Conservation (phyloP, 2,113 vertebrate genomes). For the Dendrocopos noguchii region DNA sequence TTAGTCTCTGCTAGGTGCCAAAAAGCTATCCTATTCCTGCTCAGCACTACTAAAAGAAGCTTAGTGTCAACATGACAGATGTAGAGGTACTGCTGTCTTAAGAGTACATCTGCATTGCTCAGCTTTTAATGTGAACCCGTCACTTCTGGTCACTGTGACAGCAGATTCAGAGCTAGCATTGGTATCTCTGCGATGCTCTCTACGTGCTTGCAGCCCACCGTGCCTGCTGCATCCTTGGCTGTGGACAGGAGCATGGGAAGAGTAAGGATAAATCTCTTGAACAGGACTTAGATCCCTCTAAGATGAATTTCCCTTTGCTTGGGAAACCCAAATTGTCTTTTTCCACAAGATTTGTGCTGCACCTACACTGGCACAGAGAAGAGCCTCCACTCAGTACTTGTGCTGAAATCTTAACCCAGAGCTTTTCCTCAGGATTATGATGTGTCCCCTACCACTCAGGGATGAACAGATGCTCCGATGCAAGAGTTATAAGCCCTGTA, state of each 20-base stretch:
- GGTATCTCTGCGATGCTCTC: neutral
- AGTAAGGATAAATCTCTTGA: neutral
- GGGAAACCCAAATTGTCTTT: neutral
- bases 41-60: neutral
- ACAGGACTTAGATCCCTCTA: neutral
- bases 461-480: neutral
- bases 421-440: neutral
- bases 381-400: neutral
- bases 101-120: neutral
- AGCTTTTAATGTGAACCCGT: neutral
- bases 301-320: neutral
- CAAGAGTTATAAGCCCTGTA: neutral
- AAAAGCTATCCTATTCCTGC: neutral
- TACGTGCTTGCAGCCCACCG: accelerated
- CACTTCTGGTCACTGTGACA: neutral
- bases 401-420: neutral
- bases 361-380: neutral
- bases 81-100: neutral
- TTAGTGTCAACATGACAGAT: neutral
- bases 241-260: neutral
- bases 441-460: too few species aligned
- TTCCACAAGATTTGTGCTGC: neutral
- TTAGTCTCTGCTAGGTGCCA: neutral
- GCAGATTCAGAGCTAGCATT: neutral
- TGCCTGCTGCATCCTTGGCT: accelerated